Evolutionary conservation across 2,113 vertebrate genomes (phyloP), one percentile per base, ranked within the genome.

Genomic region (Lynx canadensis): DNA sequence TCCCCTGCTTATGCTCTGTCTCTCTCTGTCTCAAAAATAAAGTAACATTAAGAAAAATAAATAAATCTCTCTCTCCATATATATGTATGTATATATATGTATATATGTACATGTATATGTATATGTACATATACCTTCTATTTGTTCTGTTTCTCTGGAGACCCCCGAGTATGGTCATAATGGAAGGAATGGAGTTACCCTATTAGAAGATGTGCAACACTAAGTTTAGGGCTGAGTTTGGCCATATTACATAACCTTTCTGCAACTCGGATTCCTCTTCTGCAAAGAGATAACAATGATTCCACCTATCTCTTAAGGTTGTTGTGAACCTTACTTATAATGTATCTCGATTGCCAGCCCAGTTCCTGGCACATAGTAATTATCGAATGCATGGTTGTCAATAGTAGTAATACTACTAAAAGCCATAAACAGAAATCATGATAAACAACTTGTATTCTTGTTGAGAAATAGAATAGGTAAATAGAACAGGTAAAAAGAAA

Each of bases 311-410:
- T 74, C 16, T 38, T 7, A 10, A 71, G 31, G 33, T 33, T 52
- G 6, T n/a, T 10, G 3, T n/a, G 45, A 83, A 29, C 57, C 19
- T 79, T 65, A 45, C 5, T 23, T 1, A 3, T 55, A 4, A 14
- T 31, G 3, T 38, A 1, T 41, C 41, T 55, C 38, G 12, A 7
- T 14, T 52, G 21, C 60, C 48, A 79, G 27, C 45, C 21, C 38
- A 52, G 68, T 41, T 63, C 25, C 52, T 45, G 29, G 29, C 29
- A 45, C 31, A 8, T 4, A 16, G 38, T 31, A 41, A 4, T 52
- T 23, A 48, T 8, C 57, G 23, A 65, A 0, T 57, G 7, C 1
- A 0, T 36, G 19, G 23, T 66, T 63, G 52, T 52, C 73, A 36
- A 41, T 27, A 36, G 29, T 23, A 29, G 11, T n/a, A 14, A 83